Evolutionary conservation across 2,113 vertebrate species (phyloP), one percentile per base, ranked within the genome.

Genomic region (Plotosus lineatus): DNA sequence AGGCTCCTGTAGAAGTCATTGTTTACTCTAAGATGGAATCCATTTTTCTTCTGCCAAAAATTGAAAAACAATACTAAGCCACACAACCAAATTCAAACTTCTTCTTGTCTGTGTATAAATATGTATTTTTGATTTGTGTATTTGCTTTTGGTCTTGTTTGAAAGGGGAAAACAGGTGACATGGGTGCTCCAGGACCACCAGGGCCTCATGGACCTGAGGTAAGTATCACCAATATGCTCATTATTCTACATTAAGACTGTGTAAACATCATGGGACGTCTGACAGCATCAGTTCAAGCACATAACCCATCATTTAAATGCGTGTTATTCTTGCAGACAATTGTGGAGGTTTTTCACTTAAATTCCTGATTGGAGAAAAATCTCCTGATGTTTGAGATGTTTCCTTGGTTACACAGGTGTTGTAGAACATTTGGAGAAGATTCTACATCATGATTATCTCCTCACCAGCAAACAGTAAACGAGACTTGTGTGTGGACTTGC

Each of bases 151-250:
- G 82, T 82, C 11, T 56, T 84, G 78, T 55, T 53, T 46, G 87
- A 89, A 91, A 99, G 97, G 98, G 97, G 36, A 95, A 92, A 92
- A 85, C 87, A 50, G 98, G 98, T 87, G 97, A 99, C 6, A 86
- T 91, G 14, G 98, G 98, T 89, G 69, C 85, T 1, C 90, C 73
- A 46, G 98, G 98, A 88, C 92, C 93, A 82, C 51, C 89, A 48
- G 98, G 98, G 33, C 95, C 94, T 86, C 91, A 92, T 78, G 98
- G 98, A 92, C 97, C 97, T 85, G 96, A 98, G 97, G 98, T 99
- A 92, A 92, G 90, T 84, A 12, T 14, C 19, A 14, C 28, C 26
- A 50, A 17, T 40, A 44, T 75, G 48, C 46, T 55, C 46, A 31
- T 0, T 46, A 11, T 31, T 12, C 53, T 46, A 19, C 38, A 75